Base-by-base conservation (phyloP, 37 sponge, comb jelly and placozoan genomes). In the Cladorhizidae sp. region DNA sequence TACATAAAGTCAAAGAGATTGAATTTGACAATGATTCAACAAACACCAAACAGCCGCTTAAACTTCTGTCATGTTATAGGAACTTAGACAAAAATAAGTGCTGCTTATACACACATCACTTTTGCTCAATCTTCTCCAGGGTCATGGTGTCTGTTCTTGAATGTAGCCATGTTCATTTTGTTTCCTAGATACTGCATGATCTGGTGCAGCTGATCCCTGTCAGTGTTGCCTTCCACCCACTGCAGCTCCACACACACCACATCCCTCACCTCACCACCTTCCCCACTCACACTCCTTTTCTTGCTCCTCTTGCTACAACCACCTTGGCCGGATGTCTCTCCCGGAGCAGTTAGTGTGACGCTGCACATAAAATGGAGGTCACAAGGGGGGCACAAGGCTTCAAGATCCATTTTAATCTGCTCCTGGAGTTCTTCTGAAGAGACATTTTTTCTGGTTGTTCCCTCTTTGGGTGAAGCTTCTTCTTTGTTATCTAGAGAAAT, bases 151-250 rank as follows among this genome's bases (percentile, higher is more conserved):
- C n/a, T n/a, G n/a, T 69, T 51, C 6, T n/a, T 45, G 49, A 65
- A 65, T 65, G 35, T 5, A 31, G 26, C 32, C 36, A 65, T 9
- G 32, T 57, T 26, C 20, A 81, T 3, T 76, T 29, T 77, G 70
- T 92, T 92, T 21, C 38, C 67, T 0, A 88, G 26, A 28, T 88
- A 85, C 62, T 92, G 93, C 28, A 81, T 22, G 14, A 92, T 85
- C 42, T 88, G 93, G 36, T 92, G 86, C 21, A 92, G 36, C 14
- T 28, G 3, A n/a, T 92, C 89, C 64, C 40, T 80, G 25, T 21
- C 14, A 18, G 68, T 41, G 37, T 80, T 74, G 2, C 93, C 88
- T n/a, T 41, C 9, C 0, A 88, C 40, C 78, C 69, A 85, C 68
- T 85, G 79, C 61, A 85, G 29, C 28, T 73, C 64, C 28, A 57